Evolutionary conservation across 2,797 vertebrate species (phyloP).

Genomic region (Phataginus tetradactyla): DNA sequence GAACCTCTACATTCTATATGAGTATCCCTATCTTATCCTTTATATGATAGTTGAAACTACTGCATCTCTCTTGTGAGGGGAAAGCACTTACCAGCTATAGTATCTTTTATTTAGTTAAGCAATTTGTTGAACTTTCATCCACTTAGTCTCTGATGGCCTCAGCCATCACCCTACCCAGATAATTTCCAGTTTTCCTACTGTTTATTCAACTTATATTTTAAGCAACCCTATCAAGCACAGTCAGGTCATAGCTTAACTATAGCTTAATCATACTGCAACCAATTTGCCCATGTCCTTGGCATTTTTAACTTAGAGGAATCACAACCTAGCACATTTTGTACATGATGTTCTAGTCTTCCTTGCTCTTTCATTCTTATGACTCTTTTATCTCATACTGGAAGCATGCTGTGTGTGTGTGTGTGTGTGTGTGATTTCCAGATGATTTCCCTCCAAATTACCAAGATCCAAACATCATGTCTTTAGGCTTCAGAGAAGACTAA

Average conservation of each 20-base stretch:
- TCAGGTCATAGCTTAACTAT: neutral
- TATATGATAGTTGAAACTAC: neutral
- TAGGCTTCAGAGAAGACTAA: neutral
- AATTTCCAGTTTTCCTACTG: neutral
- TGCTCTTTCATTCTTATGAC: neutral
- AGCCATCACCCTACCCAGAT: neutral
- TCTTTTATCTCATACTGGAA: neutral
- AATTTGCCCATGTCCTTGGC: neutral
- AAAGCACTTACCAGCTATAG: neutral
- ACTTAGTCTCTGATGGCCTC: neutral
- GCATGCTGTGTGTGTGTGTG: neutral
- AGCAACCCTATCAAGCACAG: neutral
- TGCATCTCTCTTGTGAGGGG: neutral
- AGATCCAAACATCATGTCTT: neutral
- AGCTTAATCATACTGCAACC: neutral
- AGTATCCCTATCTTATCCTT: neutral
- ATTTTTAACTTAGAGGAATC: conserved; percentile 23
- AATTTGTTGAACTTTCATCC: neutral
- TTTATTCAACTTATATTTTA: neutral
- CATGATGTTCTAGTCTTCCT: neutral
- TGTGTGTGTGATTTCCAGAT: neutral
- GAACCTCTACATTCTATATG: neutral
- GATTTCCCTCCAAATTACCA: neutral
- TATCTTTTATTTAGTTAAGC: neutral
- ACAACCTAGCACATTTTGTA: neutral